Base-by-base conservation (phyloP, 2,113 vertebrate genomes). In the Daubentonia madagascariensis region DNA sequence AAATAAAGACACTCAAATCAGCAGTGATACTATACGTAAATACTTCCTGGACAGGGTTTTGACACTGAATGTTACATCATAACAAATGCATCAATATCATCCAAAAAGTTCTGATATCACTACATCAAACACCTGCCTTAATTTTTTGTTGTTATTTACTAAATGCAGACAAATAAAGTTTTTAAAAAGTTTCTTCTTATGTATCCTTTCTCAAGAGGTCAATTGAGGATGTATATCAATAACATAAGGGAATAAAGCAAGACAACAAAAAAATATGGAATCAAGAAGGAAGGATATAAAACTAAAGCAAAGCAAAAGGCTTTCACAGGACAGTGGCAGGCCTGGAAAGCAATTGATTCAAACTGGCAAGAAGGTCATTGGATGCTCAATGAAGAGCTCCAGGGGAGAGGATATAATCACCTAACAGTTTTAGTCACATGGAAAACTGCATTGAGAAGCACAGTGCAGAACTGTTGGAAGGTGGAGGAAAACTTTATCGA, bases 351-450 rank as follows among this genome's bases (percentile, higher is more conserved):
- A 40, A 50, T 6, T 1, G 8, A 7, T 50, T 63, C 65, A 6
- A 70, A 50, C 18, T 11, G 14, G 63, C 4, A 57, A 57, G 45
- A 68, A 18, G 50, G 57, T 52, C 52, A 52, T 16, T 3, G 52
- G 52, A 22, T 4, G 3, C 3, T 17, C 37, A 25, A 75, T 35
- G 40, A 22, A 4, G 0, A 9, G 35, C 35, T 7, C 1, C 16
- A 14, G 6, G 50, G 67, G 23, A 35, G 13, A 35, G 30, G 37
- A 23, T 7, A 18, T 11, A 30, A 32, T 0, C 0, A 3, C 28
- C 75, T 17, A 45, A 16, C n/a, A 30, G 18, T 61, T 25, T 14
- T 14, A 8, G 14, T 25, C n/a, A 13, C 18, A n/a, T 0, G 16
- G 85, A 57, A 18, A 8, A 22, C 3, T 7, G 45, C 5, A 13